Evolutionary conservation across 2,888 invertebrate genomes (phyloP).

Genomic region (Synanthedon andrenaeformis): DNA sequence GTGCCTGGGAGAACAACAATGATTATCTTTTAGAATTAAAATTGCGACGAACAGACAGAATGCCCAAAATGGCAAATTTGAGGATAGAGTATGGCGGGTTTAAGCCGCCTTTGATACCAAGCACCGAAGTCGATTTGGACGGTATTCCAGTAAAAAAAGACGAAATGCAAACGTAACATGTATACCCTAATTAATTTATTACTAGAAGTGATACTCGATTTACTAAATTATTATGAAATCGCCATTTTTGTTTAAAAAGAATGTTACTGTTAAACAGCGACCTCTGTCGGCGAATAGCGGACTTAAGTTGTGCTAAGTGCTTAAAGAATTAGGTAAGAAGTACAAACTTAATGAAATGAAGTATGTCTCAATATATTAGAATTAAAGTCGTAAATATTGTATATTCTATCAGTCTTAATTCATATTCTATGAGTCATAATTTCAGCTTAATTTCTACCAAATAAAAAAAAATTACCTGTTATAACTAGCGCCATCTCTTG

Average conservation of each 20-base stretch:
- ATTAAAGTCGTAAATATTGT: no score
- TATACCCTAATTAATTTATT: not conserved
- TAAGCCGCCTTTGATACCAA: conserved; percentile 84
- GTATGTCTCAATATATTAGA: no score
- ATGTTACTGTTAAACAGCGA: not conserved
- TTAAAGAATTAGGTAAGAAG: no score
- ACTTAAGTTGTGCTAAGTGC: no score
- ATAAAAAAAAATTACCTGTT: no score
- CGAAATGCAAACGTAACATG: conserved; percentile 2
- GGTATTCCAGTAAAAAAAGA: conserved; percentile 71
- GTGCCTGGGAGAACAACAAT: conserved; percentile 30
- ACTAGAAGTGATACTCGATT: conserved; percentile 4
- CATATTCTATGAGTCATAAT: no score
- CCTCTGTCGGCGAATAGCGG: no score
- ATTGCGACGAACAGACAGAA: conserved; percentile 68
- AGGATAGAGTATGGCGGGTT: conserved; percentile 86
- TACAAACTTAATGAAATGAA: no score
- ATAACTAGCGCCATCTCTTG: no score
- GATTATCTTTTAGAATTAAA: conserved; percentile 54
- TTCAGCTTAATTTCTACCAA: no score
- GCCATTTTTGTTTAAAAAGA: not conserved
- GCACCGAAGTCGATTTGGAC: conserved; percentile 81
- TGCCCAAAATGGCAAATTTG: conserved; percentile 54
- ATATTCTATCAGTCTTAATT: no score
- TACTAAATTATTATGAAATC: conserved; percentile 6